Conservation (phyloP, 2,797 vertebrate genomes). For the Mormyrus proboscirostris region DNA sequence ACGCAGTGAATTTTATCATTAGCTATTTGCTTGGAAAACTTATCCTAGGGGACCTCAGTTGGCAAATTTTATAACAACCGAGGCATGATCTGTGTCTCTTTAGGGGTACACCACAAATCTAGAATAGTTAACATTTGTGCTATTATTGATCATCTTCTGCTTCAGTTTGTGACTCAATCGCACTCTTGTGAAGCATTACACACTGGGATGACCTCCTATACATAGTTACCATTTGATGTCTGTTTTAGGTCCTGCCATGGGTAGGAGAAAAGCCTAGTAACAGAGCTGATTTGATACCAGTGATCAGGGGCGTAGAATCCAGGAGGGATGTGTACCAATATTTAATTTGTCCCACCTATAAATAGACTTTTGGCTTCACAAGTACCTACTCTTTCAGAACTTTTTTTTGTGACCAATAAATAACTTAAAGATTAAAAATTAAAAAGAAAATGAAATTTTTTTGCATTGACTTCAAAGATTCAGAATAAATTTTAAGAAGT, state of each 20-base stretch:
- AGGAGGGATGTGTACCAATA: background rate
- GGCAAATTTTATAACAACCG: background rate
- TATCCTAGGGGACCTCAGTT: background rate
- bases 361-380: background rate
- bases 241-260: background rate
- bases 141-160: background rate
- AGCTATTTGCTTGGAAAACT: background rate
- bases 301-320: background rate
- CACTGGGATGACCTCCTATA: background rate
- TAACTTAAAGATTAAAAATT: background rate
- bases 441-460: background rate
- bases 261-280: background rate
- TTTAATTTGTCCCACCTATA: background rate
- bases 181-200: background rate
- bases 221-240: background rate
- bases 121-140: background rate
- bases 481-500: background rate
- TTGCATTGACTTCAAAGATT: background rate
- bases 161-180: background rate
- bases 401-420: background rate
- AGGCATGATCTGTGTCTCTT: background rate
- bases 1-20: background rate
- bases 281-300: background rate
- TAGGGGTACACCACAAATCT: background rate
- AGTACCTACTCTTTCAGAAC: background rate